These are phyloP conservation scores for Xiphophorus hellerii DNA, from an alignment of 2,113 vertebrate genomes.

Conservation along the genomic window DNA sequence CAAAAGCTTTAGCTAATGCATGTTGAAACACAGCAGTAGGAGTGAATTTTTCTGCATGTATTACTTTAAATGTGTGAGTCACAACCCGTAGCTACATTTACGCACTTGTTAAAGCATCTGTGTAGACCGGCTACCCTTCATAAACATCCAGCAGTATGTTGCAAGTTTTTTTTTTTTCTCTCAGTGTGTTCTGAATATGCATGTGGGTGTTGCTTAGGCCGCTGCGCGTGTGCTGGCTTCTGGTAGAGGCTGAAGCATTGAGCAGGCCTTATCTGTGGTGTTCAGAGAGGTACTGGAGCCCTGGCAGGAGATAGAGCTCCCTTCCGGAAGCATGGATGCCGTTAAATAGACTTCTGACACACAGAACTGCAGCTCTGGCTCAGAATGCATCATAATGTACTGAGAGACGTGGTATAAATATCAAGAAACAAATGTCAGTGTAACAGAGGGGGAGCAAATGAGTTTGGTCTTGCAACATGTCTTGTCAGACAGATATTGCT, in stretches of 20 bases:
- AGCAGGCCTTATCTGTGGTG: conserved; percentile 69
- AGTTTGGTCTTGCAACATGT: background rate
- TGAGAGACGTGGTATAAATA: conserved; percentile 39
- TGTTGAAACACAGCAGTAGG: conserved; percentile 15
- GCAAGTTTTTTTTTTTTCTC: conserved; percentile 25
- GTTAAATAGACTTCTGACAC: conserved; percentile 64
- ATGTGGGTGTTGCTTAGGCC: conserved; percentile 29
- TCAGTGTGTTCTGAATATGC: conserved; percentile 21
- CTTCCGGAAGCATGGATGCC: conserved; percentile 54
- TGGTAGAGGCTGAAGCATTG: conserved; percentile 53
- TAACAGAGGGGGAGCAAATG: conserved; percentile 9
- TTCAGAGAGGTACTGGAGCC: conserved; percentile 68
- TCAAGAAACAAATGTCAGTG: conserved; percentile 43
- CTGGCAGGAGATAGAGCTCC: conserved; percentile 64
- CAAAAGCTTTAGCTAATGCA: conserved; percentile 28
- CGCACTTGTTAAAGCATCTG: conserved; percentile 21
- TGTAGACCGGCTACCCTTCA: conserved; percentile 24
- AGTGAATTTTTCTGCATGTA: conserved; percentile 28
- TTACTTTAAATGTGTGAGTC: conserved; percentile 31
- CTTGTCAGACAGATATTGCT: background rate
- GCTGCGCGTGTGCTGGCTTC: conserved; percentile 30
- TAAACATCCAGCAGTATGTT: conserved; percentile 32
- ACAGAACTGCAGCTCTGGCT: conserved; percentile 65
- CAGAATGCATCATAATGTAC: conserved; percentile 38
- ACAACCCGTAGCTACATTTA: conserved; percentile 19